phyloP scores from a whole-genome alignment of 2,797 vertebrate genomes.

The Enteromius afrohamiltoni region DNA sequence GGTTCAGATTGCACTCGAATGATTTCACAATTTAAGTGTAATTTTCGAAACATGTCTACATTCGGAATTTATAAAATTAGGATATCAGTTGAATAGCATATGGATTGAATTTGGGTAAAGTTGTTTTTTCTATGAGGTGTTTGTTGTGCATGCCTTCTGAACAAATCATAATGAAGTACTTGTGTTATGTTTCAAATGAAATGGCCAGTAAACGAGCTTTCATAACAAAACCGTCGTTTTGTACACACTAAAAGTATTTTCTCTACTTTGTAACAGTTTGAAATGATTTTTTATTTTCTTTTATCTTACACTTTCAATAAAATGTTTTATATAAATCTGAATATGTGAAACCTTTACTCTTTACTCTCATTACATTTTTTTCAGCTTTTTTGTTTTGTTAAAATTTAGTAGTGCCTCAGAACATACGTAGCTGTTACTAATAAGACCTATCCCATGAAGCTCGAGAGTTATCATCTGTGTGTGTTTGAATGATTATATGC shows the following conservation, averaged over 20 bases:
- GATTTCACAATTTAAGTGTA: background rate
- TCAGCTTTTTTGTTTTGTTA: background rate
- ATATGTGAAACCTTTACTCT: background rate
- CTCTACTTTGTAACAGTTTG: conserved; percentile 7
- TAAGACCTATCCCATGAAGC: background rate
- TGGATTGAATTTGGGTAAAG: background rate
- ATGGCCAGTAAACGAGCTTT: conserved; percentile 58
- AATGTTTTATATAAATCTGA: background rate
- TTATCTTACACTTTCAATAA: conserved; percentile 23
- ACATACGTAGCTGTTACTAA: background rate
- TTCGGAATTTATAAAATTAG: background rate
- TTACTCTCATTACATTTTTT: background rate
- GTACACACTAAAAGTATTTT: conserved; percentile 37
- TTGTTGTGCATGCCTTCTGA: conserved; percentile 35
- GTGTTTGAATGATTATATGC: background rate
- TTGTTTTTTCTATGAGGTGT: conserved; percentile 23
- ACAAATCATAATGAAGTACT: conserved; percentile 41
- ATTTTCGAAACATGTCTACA: background rate
- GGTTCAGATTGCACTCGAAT: background rate
- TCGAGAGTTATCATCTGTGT: background rate
- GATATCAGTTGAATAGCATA: background rate
- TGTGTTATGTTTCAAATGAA: conserved; percentile 47
- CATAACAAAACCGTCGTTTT: conserved; percentile 26
- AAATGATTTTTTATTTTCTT: background rate
- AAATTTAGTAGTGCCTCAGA: background rate